Conservation (phyloP, 2,113 vertebrate species). For the Cynopterus brachyotis region DNA sequence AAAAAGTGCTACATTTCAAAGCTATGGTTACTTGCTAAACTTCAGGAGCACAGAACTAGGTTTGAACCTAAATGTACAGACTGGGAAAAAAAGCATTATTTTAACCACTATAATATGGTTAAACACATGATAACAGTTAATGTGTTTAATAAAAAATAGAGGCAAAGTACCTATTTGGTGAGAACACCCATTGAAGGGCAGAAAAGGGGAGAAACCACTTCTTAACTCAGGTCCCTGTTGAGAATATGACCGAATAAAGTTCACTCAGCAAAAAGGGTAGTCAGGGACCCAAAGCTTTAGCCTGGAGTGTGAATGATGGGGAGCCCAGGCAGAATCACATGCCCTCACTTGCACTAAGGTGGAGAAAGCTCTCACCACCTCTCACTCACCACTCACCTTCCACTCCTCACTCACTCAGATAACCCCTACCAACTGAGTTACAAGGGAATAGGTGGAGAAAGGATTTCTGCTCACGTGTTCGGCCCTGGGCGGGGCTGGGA, state of each 20-base stretch:
- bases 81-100: not conserved
- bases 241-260: not conserved
- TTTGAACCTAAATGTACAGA: not conserved
- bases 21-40: not conserved
- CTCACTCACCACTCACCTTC: not conserved
- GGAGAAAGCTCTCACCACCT: not conserved
- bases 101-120: not conserved
- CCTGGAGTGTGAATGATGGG: not conserved
- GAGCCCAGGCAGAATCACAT: not conserved
- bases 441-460: not conserved
- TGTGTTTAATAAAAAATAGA: not conserved
- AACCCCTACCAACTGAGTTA: not conserved
- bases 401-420: not conserved
- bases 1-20: not conserved
- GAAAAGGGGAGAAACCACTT: not conserved
- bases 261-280: not conserved
- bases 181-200: not conserved
- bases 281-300: not conserved
- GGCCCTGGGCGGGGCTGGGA: conserved; percentile 86
- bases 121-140: not conserved
- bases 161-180: not conserved
- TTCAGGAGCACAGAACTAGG: not conserved
- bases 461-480: conserved; percentile 88
- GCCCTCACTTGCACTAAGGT: not conserved
- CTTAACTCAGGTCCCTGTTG: not conserved